Evolutionary conservation across 2,888 invertebrate species (phyloP).

Genomic region (Ormyrus thymus): DNA sequence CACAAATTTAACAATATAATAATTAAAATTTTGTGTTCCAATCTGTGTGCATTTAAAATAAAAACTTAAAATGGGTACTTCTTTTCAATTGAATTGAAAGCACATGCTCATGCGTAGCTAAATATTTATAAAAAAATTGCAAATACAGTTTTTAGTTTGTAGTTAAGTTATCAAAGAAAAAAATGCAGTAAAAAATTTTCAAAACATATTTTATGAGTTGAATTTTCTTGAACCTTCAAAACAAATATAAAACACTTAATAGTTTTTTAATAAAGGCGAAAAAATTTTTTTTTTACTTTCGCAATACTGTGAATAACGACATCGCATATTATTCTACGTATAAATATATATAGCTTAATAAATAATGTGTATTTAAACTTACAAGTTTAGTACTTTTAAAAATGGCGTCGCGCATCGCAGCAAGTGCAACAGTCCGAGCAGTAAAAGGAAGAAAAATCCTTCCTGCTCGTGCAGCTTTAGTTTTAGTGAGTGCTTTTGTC

Average conservation of each 20-base stretch:
- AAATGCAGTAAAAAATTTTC: slow-evolving; percentile 1
- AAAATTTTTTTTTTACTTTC: not conserved
- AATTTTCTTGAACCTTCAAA: slow-evolving; percentile 5
- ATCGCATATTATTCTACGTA: not conserved
- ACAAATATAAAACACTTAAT: not conserved
- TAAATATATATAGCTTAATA: not conserved
- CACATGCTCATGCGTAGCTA: no score
- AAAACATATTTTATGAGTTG: not conserved
- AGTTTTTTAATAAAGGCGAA: not conserved
- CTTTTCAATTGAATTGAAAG: no score
- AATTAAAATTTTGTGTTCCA: not conserved
- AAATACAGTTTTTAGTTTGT: no score
- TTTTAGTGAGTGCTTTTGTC: slow-evolving; percentile 77
- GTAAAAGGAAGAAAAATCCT: slow-evolving; percentile 86
- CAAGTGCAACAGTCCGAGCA: slow-evolving; percentile 92
- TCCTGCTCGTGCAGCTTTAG: slow-evolving; percentile 90
- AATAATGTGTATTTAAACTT: not conserved
- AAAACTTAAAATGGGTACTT: not conserved
- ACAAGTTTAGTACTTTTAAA: slow-evolving; percentile 58
- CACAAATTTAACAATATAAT: not conserved
- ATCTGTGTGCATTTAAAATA: not conserved
- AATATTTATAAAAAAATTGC: no score
- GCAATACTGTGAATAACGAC: not conserved
- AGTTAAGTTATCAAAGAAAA: not conserved
- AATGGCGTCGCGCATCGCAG: slow-evolving; percentile 88